Evolutionary conservation across 2,888 invertebrate species (phyloP), one percentile per base, ranked within the genome.

Genomic region (Epirrita christyi): DNA sequence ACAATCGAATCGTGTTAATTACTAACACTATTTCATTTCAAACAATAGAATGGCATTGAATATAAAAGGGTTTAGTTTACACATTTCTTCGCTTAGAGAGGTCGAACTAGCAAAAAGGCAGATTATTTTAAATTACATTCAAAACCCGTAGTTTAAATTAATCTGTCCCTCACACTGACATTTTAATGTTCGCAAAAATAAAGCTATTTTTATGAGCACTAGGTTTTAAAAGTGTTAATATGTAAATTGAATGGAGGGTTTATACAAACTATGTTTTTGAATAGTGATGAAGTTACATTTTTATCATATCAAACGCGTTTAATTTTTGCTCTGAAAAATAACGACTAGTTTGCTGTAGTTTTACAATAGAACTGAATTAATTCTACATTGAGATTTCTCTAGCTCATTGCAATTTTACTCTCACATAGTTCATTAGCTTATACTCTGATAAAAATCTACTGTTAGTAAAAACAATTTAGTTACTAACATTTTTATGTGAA

Each of bases 241-340:
- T 57, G 57, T 40, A 57, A 57, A 57, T 57, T 1, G 40, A 57
- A 53, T 58, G 43, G 47, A n/a, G 32, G 37, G 44, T 58, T 58
- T 58, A 58, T 53, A 53, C 52, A 38, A 47, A 57, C 43, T 57
- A 28, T 10, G 42, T 42, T 46, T 47, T 52, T 41, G 42, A 53
- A 53, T 27, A 34, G 11, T 36, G n/a, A 32, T 44, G 27, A 34
- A 49, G 40, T 45, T 54, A 14, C 36, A 42, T 34, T 46, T 43
- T 44, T 37, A 28, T 13, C 13, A 5, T 43, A 41, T 37, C 40
- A 41, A 27, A 44, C 14, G 27, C 8, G 28, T 46, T 29, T 46
- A 40, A 21, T 40, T 51, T 56, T 37, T 46, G 45, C 50, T 49
- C 14, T 40, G 40, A 40, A 27, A 46, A 46, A 29, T 50, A 43